Percentiles rank a stretch among this genome's conserved stretches.
Conservation (phyloP, 2,113 vertebrate genomes). For the Arenaria interpres region DNA sequence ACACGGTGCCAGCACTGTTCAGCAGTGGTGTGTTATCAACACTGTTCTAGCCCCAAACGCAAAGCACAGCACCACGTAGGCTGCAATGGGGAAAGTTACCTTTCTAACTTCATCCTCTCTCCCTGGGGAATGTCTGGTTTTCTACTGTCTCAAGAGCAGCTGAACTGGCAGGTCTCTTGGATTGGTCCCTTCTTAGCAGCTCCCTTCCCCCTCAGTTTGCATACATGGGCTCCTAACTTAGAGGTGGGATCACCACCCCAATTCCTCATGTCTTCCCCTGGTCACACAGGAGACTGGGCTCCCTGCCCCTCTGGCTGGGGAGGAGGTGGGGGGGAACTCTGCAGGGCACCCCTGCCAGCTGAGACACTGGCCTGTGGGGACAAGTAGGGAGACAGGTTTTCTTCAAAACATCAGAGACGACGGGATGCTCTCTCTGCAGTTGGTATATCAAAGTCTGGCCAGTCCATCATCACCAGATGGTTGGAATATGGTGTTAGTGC, state of each 20-base stretch:
- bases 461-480: neutral
- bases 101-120: neutral
- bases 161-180: neutral
- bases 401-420: neutral
- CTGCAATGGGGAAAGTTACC: neutral
- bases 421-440: neutral
- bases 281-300: neutral
- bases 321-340: neutral
- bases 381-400: neutral
- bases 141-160: neutral
- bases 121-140: neutral
- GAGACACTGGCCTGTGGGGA: neutral
- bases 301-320: neutral
- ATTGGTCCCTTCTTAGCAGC: neutral
- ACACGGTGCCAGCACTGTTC: neutral
- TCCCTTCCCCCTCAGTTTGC: neutral
- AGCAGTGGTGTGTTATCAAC: too few relatives aligned
- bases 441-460: neutral
- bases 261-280: neutral
- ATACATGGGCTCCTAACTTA: accelerated
- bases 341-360: neutral
- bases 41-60: neutral
- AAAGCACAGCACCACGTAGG: neutral
- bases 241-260: neutral
- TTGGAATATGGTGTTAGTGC: neutral